A percentile compares a stretch with the other conserved stretches of the same genome.
Conservation (phyloP, 2,888 invertebrate genomes). For the Ischnura elegans region DNA sequence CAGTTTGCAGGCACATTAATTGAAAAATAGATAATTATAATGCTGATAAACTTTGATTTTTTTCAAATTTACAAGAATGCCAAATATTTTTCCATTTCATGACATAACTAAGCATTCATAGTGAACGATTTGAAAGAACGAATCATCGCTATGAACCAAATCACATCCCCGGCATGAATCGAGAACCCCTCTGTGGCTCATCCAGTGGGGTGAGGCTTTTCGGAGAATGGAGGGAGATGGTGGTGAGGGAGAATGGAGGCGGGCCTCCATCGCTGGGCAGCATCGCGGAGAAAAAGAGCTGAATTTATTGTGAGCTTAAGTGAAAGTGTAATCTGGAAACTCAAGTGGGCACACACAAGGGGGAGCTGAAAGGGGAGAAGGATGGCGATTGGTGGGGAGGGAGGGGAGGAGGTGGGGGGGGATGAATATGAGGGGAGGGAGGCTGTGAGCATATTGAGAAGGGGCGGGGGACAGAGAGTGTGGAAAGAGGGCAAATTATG, state of each 20-base stretch:
- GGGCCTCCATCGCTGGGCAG: not conserved
- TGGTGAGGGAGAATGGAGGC: not conserved
- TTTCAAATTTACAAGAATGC: too few relatives aligned
- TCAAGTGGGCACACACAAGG: not conserved
- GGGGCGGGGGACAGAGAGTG: not conserved
- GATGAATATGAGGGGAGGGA: not conserved
- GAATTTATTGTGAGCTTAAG: constrained; percentile 38
- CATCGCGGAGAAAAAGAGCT: constrained; percentile 7
- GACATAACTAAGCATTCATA: too few relatives aligned
- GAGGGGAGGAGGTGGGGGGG: not conserved
- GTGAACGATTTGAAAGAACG: too few relatives aligned
- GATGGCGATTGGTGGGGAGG: not conserved
- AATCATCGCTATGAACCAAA: too few relatives aligned
- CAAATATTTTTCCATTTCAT: too few relatives aligned
- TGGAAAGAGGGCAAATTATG: not conserved
- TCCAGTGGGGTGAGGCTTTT: not conserved
- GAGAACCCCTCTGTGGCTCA: too few relatives aligned
- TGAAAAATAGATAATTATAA: too few relatives aligned
- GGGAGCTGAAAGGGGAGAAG: not conserved
- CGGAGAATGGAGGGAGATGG: not conserved
- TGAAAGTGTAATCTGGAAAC: constrained; percentile 33
- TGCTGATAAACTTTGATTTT: too few relatives aligned
- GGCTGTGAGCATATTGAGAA: not conserved
- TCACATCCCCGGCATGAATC: too few relatives aligned
- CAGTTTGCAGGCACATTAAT: too few relatives aligned